A percentile compares a stretch with the other conserved stretches of the same genome.
Evolutionary conservation across 2,113 vertebrate species (phyloP).

Genomic region (Carassius carassius): DNA sequence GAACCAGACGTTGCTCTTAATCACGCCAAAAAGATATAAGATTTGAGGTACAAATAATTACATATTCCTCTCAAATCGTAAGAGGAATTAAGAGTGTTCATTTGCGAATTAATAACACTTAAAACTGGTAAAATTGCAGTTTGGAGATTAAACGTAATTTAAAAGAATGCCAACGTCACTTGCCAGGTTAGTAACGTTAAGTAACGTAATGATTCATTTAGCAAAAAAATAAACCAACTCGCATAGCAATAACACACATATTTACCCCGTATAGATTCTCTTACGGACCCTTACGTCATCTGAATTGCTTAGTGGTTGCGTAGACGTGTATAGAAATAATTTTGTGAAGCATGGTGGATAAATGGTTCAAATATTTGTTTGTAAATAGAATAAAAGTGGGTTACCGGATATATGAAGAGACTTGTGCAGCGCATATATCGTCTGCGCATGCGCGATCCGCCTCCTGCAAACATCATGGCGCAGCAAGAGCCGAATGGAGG

Average conservation of each 20-base stretch:
- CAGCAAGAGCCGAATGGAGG: conserved; percentile 71
- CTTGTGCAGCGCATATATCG: neutral
- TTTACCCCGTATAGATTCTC: neutral
- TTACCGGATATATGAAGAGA: neutral
- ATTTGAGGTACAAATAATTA: neutral
- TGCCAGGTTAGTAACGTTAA: neutral
- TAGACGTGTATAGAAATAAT: neutral
- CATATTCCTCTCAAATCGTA: neutral
- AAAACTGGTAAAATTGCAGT: neutral
- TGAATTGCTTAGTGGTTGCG: neutral
- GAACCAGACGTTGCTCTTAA: neutral
- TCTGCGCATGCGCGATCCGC: conserved; percentile 59
- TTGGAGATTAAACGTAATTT: neutral
- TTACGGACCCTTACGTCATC: neutral
- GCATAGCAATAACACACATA: neutral
- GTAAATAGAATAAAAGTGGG: neutral
- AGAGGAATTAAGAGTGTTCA: neutral
- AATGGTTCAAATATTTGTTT: neutral
- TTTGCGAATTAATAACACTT: neutral
- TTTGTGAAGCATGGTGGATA: neutral
- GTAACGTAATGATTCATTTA: neutral
- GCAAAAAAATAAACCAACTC: neutral
- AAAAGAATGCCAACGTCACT: neutral
- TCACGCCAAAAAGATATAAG: neutral
- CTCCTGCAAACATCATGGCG: conserved; percentile 69